Base-by-base conservation (phyloP, 1,140 invertebrate species). In the Tribolium madens region DNA sequence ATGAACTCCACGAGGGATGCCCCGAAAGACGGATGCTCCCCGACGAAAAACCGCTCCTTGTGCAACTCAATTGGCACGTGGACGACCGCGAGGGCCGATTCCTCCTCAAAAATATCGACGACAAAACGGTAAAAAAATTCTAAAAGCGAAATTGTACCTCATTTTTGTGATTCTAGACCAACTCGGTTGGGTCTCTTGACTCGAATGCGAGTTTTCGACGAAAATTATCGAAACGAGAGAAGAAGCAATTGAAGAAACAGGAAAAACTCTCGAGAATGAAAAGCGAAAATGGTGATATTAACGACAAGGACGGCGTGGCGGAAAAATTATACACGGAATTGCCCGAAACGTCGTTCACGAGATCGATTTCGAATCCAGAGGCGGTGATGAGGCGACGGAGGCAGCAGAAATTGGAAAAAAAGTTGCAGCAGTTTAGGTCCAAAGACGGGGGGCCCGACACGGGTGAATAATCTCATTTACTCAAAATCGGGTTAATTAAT, bases 1-100 rank as follows among this genome's bases (percentile, higher is more conserved):
- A 97, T 87, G 98, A 99, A 89, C 95, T 98, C 47, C 97, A 99
- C 86, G 96, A 96, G 81, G 97, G 98, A 85, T 94, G 94, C 87
- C 96, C 98, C 82, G 98, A 99, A 87, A 89, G 98, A 75, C 92
- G 93, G 80, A 88, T 99, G 77, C 91, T 92, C 69, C 90, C 93
- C 1, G 94, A 97, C 79, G 98, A 99, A 87, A 96, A 97, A 82
- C 98, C 98, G 0, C 88, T 99, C 33, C 88, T 98, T 53, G 98
- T 99, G n/a, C 98, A 99, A 87, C 89, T 99, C 26, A 98, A 98
- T 88, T 99, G 98, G 98, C 97, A 99, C 84, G 95, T 97, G 48
- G 97, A 99, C 86, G 97, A 99, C 85, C 89, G 97, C 17, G 98
- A 99, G 87, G 98, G 98, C 31, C 89, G 98, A 52, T 99, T 99